Conservation (phyloP, 30 jellyfish, hydroid and myxozoan genomes). For the Sanderia malayensis region DNA sequence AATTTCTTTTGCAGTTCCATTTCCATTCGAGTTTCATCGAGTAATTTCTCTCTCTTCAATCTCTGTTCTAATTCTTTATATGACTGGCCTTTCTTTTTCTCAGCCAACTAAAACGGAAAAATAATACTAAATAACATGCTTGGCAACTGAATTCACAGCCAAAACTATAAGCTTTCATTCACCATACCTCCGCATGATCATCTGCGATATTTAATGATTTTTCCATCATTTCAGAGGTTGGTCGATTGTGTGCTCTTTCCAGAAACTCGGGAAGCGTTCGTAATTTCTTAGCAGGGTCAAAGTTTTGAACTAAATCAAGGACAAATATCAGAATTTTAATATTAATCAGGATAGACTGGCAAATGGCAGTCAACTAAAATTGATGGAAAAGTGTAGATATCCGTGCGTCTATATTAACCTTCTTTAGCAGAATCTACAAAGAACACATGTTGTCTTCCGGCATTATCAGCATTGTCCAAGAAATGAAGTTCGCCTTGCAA, state of each 20-base stretch:
- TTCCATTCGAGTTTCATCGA: conserved; percentile 53
- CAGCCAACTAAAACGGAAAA: neutral
- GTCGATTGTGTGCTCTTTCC: conserved; percentile 39
- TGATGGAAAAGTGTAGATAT: no score
- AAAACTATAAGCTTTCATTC: neutral
- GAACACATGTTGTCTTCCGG: conserved; percentile 42
- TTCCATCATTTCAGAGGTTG: conserved; percentile 27
- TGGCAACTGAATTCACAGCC: no score
- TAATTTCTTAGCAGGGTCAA: conserved; percentile 47
- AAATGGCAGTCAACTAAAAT: no score
- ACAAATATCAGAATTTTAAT: no score
- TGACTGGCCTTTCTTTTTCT: conserved; percentile 24
- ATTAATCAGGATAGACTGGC: no score
- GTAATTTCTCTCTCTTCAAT: conserved; percentile 47
- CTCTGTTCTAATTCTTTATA: conserved; percentile 65
- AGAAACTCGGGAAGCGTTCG: conserved; percentile 50
- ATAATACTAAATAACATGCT: no score
- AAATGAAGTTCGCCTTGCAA: conserved; percentile 66
- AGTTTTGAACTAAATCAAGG: conserved; percentile 2
- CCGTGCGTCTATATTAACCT: no score
- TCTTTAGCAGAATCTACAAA: conserved; percentile 71
- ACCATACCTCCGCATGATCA: neutral
- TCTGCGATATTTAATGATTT: neutral
- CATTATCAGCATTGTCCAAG: conserved; percentile 25
- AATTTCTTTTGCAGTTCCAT: conserved; percentile 63